Evolutionary conservation across 1,140 invertebrate genomes (phyloP), one percentile per base, ranked within the genome.

Genomic region (Goniozus legneri): DNA sequence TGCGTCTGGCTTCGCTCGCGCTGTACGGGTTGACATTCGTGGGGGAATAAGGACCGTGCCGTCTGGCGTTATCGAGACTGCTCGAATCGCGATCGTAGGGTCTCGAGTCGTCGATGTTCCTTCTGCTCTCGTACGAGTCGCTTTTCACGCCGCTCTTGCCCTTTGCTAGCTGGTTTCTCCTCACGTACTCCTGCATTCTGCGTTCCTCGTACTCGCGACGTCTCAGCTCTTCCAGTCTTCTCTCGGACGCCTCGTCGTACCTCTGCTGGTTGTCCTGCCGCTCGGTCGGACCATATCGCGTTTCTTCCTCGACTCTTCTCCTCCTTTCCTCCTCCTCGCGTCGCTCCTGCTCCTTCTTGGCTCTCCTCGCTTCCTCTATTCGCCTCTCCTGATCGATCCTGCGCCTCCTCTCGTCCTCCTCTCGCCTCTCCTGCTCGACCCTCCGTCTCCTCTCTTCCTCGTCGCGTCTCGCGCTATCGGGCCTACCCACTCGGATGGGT

Each of bases 151-250:
- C 45, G 18, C 3, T 21, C 46, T 8, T 37, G 22, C 8, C 58
- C 10, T 1, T 35, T 42, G 8, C 33, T 4, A 58, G 52, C 16
- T 57, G 60, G 14, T 67, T 71, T n/a, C 65, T 54, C 10, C 50
- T 54, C 6, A 72, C 58, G 31, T 73, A 73, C 4, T 72, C 68
- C 15, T 62, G 57, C 12, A 65, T 31, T 18, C 52, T 62, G 0
- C 35, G 48, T 2, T 65, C 64, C 6, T 54, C 55, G 2, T 59
- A 42, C 0, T 44, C 40, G 3, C 14, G 20, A 8, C 36, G 52
- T 37, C 21, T 31, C 3, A 27, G 27, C 8, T 48, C 32, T 7
- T 46, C 33, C 2, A 38, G 20, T 35, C 32, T 40, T 14, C 20
- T 38, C 20, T 18, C 30, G 15, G 10, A 20, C 2, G 43, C n/a